Evolutionary conservation across 2,113 vertebrate species (phyloP).

Genomic region (Oreochromis spilurus): DNA sequence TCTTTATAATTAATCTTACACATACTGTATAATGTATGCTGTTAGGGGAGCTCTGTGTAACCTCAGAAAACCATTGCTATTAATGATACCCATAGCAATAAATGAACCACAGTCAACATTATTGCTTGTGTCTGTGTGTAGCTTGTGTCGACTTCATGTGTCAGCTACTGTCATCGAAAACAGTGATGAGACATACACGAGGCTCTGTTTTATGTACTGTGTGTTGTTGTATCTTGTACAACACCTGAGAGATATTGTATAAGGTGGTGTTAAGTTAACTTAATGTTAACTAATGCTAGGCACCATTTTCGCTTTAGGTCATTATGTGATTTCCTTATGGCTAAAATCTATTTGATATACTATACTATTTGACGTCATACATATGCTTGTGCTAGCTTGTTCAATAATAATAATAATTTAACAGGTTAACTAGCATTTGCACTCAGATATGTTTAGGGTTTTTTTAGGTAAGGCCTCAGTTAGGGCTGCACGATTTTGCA

Average conservation of each 20-base stretch:
- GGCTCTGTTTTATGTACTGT: background rate
- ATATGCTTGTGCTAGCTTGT: background rate
- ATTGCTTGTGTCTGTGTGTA: background rate
- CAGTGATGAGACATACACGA: background rate
- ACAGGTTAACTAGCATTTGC: background rate
- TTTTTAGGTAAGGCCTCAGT: background rate
- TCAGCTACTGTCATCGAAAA: background rate
- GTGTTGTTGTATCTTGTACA: background rate
- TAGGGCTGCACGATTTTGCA: too few species aligned
- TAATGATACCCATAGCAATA: background rate
- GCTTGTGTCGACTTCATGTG: background rate
- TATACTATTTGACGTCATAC: background rate
- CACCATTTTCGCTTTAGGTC: background rate
- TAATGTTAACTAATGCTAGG: background rate
- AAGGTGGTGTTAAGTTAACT: background rate
- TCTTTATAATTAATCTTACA: too few species aligned
- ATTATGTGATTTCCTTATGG: background rate
- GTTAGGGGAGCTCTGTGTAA: background rate
- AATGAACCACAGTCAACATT: background rate
- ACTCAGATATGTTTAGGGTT: background rate
- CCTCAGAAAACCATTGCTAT: background rate
- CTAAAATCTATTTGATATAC: background rate
- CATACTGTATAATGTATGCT: background rate
- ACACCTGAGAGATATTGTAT: background rate
- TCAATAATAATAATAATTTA: background rate